Evolutionary conservation across 2,888 invertebrate species (phyloP), one percentile per base, ranked within the genome.

Genomic region (Sinodicranocentrus sp.): DNA sequence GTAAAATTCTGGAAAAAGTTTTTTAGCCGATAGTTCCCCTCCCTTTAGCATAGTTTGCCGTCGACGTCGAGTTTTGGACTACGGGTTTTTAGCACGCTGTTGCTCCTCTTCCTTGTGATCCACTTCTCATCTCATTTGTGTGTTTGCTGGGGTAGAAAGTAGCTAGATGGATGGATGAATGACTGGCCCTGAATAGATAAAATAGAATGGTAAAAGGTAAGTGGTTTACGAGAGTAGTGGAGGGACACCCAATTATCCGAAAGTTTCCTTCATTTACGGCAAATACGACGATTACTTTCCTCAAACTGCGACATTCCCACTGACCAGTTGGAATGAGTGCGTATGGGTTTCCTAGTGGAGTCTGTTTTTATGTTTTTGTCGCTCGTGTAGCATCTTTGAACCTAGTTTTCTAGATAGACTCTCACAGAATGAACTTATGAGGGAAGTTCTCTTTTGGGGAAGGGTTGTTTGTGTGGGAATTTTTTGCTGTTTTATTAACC

Each of bases 1-100:
- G 39, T 65, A 65, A 65, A 65, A 39, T 65, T 65, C 39, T 8
- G 26, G 2, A 65, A 39, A 17, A 33, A 65, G 39, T 26, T 65
- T 39, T 33, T 65, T 39, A 39, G 39, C 10, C n/a, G 6, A 0
- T 39, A 1, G 0, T 28, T 59, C 17, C 25, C 0, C 8, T 23
- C 5, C 61, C 15, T 15, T 57, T 26, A 33, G 15, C 21, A 43
- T 43, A 26, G 59, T 19, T 61, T 61, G n/a, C n/a, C n/a, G n/a
- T n/a, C n/a, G n/a, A n/a, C n/a, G n/a, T n/a, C n/a, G n/a, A n/a
- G n/a, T n/a, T n/a, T n/a, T n/a, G n/a, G n/a, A n/a, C n/a, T n/a
- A n/a, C n/a, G n/a, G n/a, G 48, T 19, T 63, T 48, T 75, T 63
- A 63, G 52, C 75, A 75, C 63, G 75, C 75, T 75, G 75, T 75